phyloP scores from a whole-genome alignment of 2,888 invertebrate genomes.

The Agrilus cyanescens region DNA sequence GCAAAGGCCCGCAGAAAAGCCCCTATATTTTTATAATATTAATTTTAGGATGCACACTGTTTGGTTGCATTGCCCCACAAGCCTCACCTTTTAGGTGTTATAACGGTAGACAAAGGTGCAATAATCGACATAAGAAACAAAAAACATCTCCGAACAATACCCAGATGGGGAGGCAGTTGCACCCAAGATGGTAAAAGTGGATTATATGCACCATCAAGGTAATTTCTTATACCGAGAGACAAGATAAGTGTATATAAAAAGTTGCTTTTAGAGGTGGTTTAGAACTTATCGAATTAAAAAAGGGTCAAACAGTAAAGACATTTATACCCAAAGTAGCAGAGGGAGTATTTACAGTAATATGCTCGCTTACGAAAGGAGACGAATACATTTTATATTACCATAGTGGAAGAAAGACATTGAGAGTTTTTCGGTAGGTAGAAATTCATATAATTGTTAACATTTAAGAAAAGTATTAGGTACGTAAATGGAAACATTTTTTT shows the following conservation, averaged over 20 bases:
- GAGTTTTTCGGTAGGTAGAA: slow-evolving; percentile 70
- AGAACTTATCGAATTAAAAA: slow-evolving; percentile 82
- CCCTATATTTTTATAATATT: no score
- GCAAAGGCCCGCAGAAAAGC: no score
- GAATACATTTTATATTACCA: slow-evolving; percentile 96
- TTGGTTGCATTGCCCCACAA: slow-evolving; percentile 77
- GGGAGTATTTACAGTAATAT: slow-evolving; percentile 93
- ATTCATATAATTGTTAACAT: background rate
- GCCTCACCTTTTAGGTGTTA: slow-evolving; percentile 72
- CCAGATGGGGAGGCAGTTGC: slow-evolving; percentile 85
- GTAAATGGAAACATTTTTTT: slow-evolving; percentile 6
- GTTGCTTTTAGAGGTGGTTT: slow-evolving; percentile 65
- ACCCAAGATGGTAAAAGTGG: slow-evolving; percentile 83
- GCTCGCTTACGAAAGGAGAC: slow-evolving; percentile 86
- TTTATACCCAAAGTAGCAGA: slow-evolving; percentile 92
- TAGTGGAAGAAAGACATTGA: slow-evolving; percentile 84
- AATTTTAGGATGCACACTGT: slow-evolving; percentile 55
- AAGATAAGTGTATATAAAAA: background rate
- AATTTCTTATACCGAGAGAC: slow-evolving; percentile 7
- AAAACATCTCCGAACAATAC: slow-evolving; percentile 73
- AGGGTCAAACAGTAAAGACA: slow-evolving; percentile 77
- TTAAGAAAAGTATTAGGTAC: no score
- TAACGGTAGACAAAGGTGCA: slow-evolving; percentile 82
- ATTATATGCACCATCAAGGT: slow-evolving; percentile 77
- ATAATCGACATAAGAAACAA: slow-evolving; percentile 84